Evolutionary conservation across 2,888 invertebrate genomes (phyloP).

Genomic region (Aspidiotus destructor): DNA sequence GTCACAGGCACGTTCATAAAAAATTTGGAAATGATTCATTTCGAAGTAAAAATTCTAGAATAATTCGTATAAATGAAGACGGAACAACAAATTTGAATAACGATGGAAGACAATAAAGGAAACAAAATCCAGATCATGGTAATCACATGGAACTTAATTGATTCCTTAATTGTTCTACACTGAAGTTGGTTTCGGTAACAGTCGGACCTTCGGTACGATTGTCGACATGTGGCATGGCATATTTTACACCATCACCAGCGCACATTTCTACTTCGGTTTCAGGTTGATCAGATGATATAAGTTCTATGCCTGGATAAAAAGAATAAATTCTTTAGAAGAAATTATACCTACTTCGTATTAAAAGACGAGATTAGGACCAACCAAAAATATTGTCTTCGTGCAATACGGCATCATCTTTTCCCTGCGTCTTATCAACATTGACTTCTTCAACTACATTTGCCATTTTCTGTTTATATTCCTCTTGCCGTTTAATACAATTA

Average conservation of each 20-base stretch:
- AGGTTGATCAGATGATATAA: conserved; percentile 41
- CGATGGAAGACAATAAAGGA: neutral
- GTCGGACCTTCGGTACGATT: conserved; percentile 46
- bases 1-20: too few species aligned
- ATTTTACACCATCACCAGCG: conserved; percentile 57
- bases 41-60: too few species aligned
- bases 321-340: neutral
- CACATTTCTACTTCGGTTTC: conserved; percentile 41
- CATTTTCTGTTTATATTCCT: conserved; percentile 49
- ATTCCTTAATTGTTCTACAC: conserved; percentile 83
- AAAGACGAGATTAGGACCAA: conserved; percentile 3
- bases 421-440: conserved; percentile 63
- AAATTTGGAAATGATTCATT: too few species aligned
- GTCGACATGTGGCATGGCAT: conserved; percentile 52
- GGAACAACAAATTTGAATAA: neutral
- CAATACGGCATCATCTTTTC: conserved; percentile 44
- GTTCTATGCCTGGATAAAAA: conserved; percentile 40
- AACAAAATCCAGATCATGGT: neutral
- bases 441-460: conserved; percentile 47
- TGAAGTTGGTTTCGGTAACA: conserved; percentile 45
- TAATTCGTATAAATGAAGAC: too few species aligned
- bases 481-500: conserved; percentile 61
- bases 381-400: conserved; percentile 34
- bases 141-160: conserved; percentile 78
- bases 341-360: neutral